These are phyloP conservation scores for Cyprinodon variegatus DNA, from an alignment of 2,113 vertebrate species.

Conservation along the genomic window DNA sequence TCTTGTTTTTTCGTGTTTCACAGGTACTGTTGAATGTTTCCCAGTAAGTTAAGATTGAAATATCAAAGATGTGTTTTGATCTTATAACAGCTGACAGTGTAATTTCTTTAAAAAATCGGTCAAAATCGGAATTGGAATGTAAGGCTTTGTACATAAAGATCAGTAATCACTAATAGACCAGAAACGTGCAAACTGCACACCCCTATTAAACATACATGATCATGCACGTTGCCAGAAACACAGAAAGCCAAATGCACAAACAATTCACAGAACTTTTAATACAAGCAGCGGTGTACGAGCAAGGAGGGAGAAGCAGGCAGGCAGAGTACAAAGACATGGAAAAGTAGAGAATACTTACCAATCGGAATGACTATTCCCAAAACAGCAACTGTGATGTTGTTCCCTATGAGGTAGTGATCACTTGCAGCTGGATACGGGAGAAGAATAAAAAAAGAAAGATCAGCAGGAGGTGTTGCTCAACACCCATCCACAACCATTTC, in stretches of 20 bases:
- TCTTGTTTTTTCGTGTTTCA: too few species aligned
- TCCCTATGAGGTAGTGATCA: constrained; percentile 86
- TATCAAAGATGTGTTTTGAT: too few species aligned
- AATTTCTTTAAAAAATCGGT: too few species aligned
- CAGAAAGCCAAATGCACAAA: constrained; percentile 11
- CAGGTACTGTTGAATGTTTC: too few species aligned
- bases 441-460: constrained; percentile 15
- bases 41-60: too few species aligned
- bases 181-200: too few species aligned
- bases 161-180: too few species aligned
- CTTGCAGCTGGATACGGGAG: constrained; percentile 81
- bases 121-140: too few species aligned
- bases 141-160: too few species aligned
- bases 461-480: constrained; percentile 29
- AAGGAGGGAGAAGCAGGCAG: constrained; percentile 62
- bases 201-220: background rate
- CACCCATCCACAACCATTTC: background rate
- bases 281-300: constrained; percentile 50
- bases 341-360: constrained; percentile 82
- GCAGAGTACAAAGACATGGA: constrained; percentile 40
- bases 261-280: constrained; percentile 34
- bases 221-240: background rate
- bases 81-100: too few species aligned
- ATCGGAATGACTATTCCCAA: constrained; percentile 93
- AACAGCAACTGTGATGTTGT: constrained; percentile 91